Conservation (phyloP, 1,140 invertebrate genomes). For the Doryteuthis pealeii region DNA sequence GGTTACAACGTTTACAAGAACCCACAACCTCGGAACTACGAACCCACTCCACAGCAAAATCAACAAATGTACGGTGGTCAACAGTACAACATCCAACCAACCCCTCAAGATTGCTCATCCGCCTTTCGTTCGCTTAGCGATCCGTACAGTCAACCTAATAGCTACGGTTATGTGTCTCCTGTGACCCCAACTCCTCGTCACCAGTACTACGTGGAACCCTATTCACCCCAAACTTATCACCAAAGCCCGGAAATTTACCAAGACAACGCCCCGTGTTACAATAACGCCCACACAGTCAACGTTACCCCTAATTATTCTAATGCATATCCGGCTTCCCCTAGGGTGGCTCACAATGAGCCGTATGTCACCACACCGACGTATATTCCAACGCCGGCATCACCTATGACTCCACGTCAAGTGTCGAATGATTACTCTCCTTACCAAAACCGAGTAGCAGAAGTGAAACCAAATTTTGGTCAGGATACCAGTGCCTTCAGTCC, state of each 20-base stretch:
- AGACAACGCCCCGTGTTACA: background rate
- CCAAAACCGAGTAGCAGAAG: background rate
- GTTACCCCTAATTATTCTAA: background rate
- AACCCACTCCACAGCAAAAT: background rate
- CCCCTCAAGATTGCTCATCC: background rate
- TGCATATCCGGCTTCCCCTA: too few species aligned
- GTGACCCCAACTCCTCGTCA: background rate
- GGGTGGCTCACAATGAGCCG: background rate
- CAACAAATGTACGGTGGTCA: background rate
- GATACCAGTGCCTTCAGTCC: background rate
- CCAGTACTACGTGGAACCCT: background rate
- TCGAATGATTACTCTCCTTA: background rate
- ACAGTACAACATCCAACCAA: background rate
- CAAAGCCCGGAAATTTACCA: background rate
- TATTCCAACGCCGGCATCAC: background rate
- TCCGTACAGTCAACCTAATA: background rate
- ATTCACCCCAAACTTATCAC: background rate
- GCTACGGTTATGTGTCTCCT: background rate
- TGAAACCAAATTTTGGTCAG: constrained; percentile 1
- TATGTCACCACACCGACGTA: background rate
- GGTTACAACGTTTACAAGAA: background rate
- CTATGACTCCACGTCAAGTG: background rate
- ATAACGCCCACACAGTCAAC: background rate
- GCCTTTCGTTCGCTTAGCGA: background rate
- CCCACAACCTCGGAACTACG: background rate